These are phyloP conservation scores for Melipona quadrifasciata DNA, from an alignment of 1,140 invertebrate genomes.

Conservation along the genomic window DNA sequence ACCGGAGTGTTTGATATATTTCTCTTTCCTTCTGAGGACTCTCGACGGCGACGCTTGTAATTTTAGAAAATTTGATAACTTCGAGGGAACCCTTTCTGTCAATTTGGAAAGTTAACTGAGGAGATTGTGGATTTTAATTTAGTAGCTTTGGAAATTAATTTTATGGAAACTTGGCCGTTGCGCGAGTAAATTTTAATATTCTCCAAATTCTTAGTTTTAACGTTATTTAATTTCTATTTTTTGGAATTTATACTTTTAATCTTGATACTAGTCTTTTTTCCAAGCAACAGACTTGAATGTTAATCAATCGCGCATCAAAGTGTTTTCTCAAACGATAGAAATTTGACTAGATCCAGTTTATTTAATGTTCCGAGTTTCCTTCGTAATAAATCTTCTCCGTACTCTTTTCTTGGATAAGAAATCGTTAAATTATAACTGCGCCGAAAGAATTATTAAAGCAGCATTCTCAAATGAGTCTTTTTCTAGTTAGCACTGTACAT, in stretches of 20 bases:
- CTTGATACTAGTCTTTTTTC: no score
- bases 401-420: neutral
- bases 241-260: no score
- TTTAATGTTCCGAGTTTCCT: neutral
- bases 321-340: neutral
- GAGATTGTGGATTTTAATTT: neutral
- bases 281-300: no score
- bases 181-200: neutral
- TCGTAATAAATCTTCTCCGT: no score
- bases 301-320: no score
- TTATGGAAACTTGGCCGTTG: neutral
- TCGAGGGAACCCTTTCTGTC: no score
- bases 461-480: neutral
- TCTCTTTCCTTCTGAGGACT: neutral
- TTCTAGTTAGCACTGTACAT: no score
- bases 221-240: no score
- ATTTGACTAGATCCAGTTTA: neutral
- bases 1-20: neutral
- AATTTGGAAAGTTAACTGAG: neutral
- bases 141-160: no score
- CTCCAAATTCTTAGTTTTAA: no score
- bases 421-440: neutral
- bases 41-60: no score
- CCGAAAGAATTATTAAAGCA: neutral
- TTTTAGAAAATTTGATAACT: no score